Evolutionary conservation across 2,888 invertebrate genomes (phyloP).

Genomic region (Brenthis hecate): DNA sequence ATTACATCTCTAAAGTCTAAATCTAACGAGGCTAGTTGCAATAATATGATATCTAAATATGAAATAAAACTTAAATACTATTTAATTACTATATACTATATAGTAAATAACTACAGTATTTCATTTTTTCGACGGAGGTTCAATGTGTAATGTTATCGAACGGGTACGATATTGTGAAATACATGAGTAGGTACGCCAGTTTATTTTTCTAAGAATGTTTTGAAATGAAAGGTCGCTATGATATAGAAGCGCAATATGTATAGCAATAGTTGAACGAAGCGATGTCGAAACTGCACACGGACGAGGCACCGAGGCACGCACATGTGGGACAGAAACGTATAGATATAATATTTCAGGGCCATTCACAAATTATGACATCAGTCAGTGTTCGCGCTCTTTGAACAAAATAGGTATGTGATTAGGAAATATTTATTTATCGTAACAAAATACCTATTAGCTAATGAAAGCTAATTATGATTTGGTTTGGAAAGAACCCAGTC

Average conservation of each 20-base stretch:
- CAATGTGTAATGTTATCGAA: background rate
- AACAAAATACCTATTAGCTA: background rate
- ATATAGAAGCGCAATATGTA: constrained; percentile 2
- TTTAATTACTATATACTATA: too few species aligned
- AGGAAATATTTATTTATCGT: constrained; percentile 5
- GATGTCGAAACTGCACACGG: constrained; percentile 6
- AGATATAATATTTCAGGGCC: constrained; percentile 19
- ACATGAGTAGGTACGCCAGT: constrained; percentile 5
- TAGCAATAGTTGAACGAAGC: constrained; percentile 3
- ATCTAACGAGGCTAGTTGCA: too few species aligned
- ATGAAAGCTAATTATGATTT: background rate
- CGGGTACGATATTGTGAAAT: constrained; percentile 10
- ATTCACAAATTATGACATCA: constrained; percentile 24
- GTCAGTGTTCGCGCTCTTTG: constrained; percentile 2
- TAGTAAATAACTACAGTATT: too few species aligned
- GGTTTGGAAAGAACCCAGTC: too few species aligned
- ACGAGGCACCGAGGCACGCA: background rate
- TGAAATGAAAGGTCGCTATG: constrained; percentile 12
- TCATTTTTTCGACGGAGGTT: too few species aligned
- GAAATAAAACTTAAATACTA: too few species aligned
- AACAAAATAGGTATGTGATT: constrained; percentile 3
- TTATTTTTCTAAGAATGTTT: constrained; percentile 14
- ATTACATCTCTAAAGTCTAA: too few species aligned
- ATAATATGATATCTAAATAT: too few species aligned
- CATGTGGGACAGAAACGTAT: constrained; percentile 1